Evolutionary conservation across 2,797 vertebrate species (phyloP), one percentile per base, ranked within the genome.

Genomic region (Schizopygopsis malacanthus): DNA sequence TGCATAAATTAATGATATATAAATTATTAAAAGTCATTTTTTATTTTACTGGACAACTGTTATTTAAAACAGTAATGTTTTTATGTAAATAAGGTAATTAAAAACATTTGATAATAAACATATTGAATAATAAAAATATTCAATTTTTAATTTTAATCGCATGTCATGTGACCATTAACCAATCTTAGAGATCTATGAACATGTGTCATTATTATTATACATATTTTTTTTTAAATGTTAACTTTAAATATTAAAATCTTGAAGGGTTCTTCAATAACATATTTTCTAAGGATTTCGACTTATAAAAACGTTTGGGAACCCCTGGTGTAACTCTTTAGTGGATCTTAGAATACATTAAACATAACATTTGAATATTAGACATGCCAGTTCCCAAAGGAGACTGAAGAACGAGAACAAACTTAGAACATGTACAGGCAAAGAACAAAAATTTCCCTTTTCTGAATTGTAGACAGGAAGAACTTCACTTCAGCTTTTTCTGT

Each of bases 401-500:
- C 50, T 56, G 10, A 22, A 77, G 50, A 56, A 77, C 9, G 28
- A 71, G 54, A 52, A 79, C 13, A 25, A 43, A 43, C 39, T 79
- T 25, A 22, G n/a, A 79, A 61, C 15, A 28, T 4, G 15, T 1
- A 63, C 33, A 79, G 4, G 13, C 56, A 47, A 20, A 45, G 8
- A 65, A 79, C 15, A 65, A 47, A 37, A 83, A 22, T 2, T 6
- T 9, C 4, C 0, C 39, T 33, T 72, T 82, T 45, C 28, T 61
- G 12, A 39, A 75, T 7, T 63, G 7, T n/a, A 63, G 20, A 4
- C 71, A 75, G 56, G 81, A 75, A 83, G 56, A 45, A 37, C 25
- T 73, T 33, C 54, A 72, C 54, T 75, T 83, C 70, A 75, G 12
- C 13, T 65, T 73, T 83, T 83, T 83, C 12, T 39, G 20, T 75